Evolutionary conservation across 2,113 vertebrate genomes (phyloP), one percentile per base, ranked within the genome.

Genomic region (Haplochromis vanheusdeni): DNA sequence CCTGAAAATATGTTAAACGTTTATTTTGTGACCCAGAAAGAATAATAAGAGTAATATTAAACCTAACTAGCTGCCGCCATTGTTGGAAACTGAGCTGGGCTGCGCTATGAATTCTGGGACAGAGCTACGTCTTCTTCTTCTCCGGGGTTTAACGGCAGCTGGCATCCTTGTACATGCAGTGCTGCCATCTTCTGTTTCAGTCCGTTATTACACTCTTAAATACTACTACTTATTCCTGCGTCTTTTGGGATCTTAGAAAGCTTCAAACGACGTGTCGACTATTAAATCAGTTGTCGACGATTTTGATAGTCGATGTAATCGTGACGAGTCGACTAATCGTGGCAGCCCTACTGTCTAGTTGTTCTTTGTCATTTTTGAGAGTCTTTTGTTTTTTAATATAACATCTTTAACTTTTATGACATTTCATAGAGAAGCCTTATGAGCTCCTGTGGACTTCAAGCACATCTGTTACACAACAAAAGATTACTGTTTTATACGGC

Each of bases 181-280:
- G 54, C 54, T 26, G 54, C 54, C 54, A 2, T 56, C 54, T 2
- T 26, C 54, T 26, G 23, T 26, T 14, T 14, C 23, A 56, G 54
- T 56, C 23, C 0, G 54, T 56, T 56, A 1, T 26, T 56, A 56
- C 12, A 56, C 12, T 56, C 23, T 56, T 56, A 56, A 56, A 56
- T 56, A 0, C 23, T 56, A 0, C 23, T 14, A 56, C 12, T 8
- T 5, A 3, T 56, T 56, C 54, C 23, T 26, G 4, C 0, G 4
- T 28, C 54, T 56, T 14, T 14, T 56, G 54, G 0, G 23, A 56
- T 56, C 12, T 56, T 56, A 28, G 23, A 56, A 56, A 56, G 54
- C 23, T 56, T 56, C 23, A 56, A 28, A 28, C 54, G 1, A 28
- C 1, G 0, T 0, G 7, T 8, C 13, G 1, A 56, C 23, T 56